phyloP scores from a whole-genome alignment of 2,888 invertebrate genomes.

The Euzophera pinguis region DNA sequence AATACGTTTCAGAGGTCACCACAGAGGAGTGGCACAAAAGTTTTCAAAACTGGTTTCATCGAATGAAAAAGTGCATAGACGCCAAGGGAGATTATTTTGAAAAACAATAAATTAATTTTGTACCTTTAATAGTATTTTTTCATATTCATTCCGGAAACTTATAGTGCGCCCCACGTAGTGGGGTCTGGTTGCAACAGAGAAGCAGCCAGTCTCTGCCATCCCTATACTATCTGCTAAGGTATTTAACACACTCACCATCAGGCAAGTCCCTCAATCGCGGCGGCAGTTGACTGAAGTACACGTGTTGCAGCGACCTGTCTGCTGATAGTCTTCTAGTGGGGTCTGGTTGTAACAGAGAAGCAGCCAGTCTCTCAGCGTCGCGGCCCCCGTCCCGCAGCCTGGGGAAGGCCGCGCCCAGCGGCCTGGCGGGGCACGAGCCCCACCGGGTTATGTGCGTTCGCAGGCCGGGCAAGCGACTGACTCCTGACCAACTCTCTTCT shows the following conservation, averaged over 20 bases:
- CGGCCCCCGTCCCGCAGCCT: slow-evolving; percentile 92
- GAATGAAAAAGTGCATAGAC: too few relatives aligned
- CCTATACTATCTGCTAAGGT: too few relatives aligned
- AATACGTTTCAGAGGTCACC: too few relatives aligned
- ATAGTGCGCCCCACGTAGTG: too few relatives aligned
- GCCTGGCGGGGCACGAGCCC: slow-evolving; percentile 86
- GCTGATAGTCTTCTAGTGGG: slow-evolving; percentile 93
- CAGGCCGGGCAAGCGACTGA: slow-evolving; percentile 92
- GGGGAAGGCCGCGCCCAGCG: slow-evolving; percentile 93
- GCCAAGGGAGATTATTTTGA: too few relatives aligned
- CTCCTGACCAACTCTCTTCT: slow-evolving; percentile 96
- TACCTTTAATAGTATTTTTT: too few relatives aligned
- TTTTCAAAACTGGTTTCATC: too few relatives aligned
- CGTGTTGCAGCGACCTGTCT: slow-evolving; percentile 90
- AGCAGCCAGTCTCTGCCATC: too few relatives aligned
- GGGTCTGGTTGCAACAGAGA: too few relatives aligned
- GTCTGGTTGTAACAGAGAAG: slow-evolving; percentile 90
- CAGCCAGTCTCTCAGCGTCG: slow-evolving; percentile 93
- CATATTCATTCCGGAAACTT: too few relatives aligned
- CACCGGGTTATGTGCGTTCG: slow-evolving; percentile 81
- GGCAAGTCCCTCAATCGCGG: slow-evolving; percentile 93
- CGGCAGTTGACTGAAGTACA: slow-evolving; percentile 95
- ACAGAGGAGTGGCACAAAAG: too few relatives aligned
- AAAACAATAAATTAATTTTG: too few relatives aligned
- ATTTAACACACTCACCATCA: slow-evolving; percentile 95